Evolutionary conservation across 2,888 invertebrate species (phyloP).

Genomic region (Agrotis exclamationis): DNA sequence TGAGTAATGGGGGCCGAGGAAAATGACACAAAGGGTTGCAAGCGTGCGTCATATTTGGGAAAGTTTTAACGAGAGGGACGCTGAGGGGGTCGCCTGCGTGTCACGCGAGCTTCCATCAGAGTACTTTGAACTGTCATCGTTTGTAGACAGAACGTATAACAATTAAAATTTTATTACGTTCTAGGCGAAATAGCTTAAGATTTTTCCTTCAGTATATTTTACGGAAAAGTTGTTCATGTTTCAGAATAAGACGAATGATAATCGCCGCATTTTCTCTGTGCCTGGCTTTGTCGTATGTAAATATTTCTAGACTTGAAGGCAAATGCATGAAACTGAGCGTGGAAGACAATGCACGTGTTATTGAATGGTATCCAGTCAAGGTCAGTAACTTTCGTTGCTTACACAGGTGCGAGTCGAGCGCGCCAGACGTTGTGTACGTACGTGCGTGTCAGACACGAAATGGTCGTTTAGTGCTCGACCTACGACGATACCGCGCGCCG

Average conservation of each 20-base stretch:
- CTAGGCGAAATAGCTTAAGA: background rate
- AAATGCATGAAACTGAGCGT: constrained; percentile 38
- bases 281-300: constrained; percentile 31
- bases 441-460: constrained; percentile 56
- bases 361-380: constrained; percentile 69
- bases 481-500: constrained; percentile 4
- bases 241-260: constrained; percentile 10
- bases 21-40: constrained; percentile 86
- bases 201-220: constrained; percentile 10
- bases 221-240: constrained; percentile 8
- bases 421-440: constrained; percentile 51
- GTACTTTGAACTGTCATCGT: constrained; percentile 81
- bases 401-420: constrained; percentile 73
- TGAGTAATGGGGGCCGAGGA: constrained; percentile 76
- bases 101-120: constrained; percentile 83
- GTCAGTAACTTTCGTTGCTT: constrained; percentile 72
- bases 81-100: constrained; percentile 75
- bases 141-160: constrained; percentile 68
- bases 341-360: constrained; percentile 54
- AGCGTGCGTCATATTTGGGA: constrained; percentile 84
- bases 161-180: constrained; percentile 63
- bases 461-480: constrained; percentile 53
- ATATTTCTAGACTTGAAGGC: constrained; percentile 27
- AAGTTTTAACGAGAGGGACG: constrained; percentile 87
- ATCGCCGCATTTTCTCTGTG: constrained; percentile 8